Evolutionary conservation across 2,113 vertebrate species (phyloP), one percentile per base, ranked within the genome.

Genomic region (Rhegmatorhina hoffmannsi): DNA sequence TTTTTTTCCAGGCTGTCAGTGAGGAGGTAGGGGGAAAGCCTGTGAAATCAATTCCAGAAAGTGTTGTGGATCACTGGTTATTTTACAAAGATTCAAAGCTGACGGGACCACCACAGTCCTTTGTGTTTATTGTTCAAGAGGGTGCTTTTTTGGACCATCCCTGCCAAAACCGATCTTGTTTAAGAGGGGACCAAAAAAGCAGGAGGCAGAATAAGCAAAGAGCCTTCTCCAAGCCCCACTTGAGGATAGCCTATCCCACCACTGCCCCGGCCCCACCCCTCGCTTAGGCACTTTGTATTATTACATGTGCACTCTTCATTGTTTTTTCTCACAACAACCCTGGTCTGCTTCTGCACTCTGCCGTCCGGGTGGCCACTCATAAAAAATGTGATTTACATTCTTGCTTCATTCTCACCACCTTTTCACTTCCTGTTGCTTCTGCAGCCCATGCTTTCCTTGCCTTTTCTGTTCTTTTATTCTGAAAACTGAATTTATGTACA

Each of bases 241-340:
- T n/a, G 47, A 92, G 66, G 91, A 92, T 34, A 95, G 96, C 96
- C 97, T 95, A 95, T 96, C 95, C 92, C 94, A 95, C 43, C 33
- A 16, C 47, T 89, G 59, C 87, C 58, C 59, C 0, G 0, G 60
- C 84, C 86, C 86, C 74, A 31, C 21, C 60, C 92, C 97, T 96
- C 86, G 83, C 97, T 92, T 91, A 97, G 95, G 77, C 96, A 97
- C 98, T 99, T 98, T 98, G 97, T 98, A 97, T 98, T 98, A 98
- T 98, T 98, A 98, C 98, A 98, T 98, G 98, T 98, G 98, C 97
- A 96, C 96, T 93, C 96, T 98, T 98, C 98, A 97, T 98, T 99
- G 98, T 99, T 99, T 98, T 98, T 98, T 99, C 97, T 99, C 98
- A 99, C 98, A 99, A 99, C 98, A 99, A 97, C 97, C 69, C 67